Evolutionary conservation across 1,140 invertebrate genomes (phyloP), one percentile per base, ranked within the genome.

Genomic region (Chrysopa pallens): DNA sequence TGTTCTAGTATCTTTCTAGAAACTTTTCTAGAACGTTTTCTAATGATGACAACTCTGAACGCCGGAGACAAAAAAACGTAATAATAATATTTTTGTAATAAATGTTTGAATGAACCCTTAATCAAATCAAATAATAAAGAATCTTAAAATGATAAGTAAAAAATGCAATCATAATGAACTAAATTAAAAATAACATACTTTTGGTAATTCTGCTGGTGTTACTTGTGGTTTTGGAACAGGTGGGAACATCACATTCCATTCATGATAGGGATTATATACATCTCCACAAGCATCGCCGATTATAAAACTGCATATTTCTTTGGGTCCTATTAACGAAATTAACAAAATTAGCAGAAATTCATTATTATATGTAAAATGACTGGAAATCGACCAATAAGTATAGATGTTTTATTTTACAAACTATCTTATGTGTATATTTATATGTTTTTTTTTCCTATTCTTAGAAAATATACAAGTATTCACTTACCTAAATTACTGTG

Each of bases 221-320:
- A 74, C 54, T 0, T 70, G 60, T 9, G 84, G 87, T 56, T 93
- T 91, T 0, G 81, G 80, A 17, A 90, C 80, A 0, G 85, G 85
- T 4, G 88, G 85, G 52, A 92, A 86, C 4, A 78, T 72, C 0
- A 92, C 81, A 53, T 84, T 78, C 89, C 89, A 93, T 45, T 92
- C 85, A 51, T 90, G 85, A 23, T 80, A 77, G 0, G 86, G 84
- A 60, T 88, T 88, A 49, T 84, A 84, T 0, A 83, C 76, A 51
- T 86, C 80, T 3, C 83, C 86, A 54, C 89, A 93, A 17, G 82
- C 84, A 52, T 90, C 84, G 1, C 87, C 87, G 35, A 93, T 86
- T 0, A 91, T 77, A 55, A 91, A 86, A 54, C 85, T 89, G 60
- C 89, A 93, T 33, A 92, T 81, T 60, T 91, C 86, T 50, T 86